phyloP scores from a whole-genome alignment of 2,113 vertebrate genomes.

The Gallinago paraguaiae region DNA sequence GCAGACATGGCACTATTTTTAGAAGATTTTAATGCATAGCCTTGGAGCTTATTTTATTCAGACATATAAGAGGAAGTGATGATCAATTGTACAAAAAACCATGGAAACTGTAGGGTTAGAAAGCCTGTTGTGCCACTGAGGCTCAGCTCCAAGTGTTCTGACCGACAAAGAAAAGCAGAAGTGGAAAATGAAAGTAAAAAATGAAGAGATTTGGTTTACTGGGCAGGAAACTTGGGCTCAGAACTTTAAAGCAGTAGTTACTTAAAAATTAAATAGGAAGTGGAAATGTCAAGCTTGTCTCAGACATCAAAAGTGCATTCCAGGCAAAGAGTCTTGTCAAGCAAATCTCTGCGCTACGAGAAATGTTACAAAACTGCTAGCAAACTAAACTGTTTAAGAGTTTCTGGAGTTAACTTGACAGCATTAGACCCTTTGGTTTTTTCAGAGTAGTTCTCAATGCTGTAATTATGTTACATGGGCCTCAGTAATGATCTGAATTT shows the following conservation, averaged over 20 bases:
- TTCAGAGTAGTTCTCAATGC: background rate
- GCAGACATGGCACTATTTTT: background rate
- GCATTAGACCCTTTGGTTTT: background rate
- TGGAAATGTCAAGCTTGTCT: background rate
- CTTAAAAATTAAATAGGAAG: constrained; percentile 36
- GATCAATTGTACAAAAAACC: background rate
- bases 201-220: constrained; percentile 4
- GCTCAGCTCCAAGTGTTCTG: background rate
- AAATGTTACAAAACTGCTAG: background rate
- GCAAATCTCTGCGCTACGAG: background rate
- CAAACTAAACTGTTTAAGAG: background rate
- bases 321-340: background rate
- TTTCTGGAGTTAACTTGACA: background rate
- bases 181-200: constrained; percentile 53
- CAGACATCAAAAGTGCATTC: background rate
- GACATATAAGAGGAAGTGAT: background rate
- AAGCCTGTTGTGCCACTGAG: background rate
- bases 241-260: constrained; percentile 23
- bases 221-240: background rate
- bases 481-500: background rate
- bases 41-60: background rate
- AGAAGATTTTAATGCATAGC: background rate
- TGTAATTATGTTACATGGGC: background rate
- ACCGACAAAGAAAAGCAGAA: constrained; percentile 15
- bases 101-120: background rate